These are phyloP conservation scores for Lampris megalopsis DNA, from an alignment of 2,113 vertebrate species.

Conservation along the genomic window DNA sequence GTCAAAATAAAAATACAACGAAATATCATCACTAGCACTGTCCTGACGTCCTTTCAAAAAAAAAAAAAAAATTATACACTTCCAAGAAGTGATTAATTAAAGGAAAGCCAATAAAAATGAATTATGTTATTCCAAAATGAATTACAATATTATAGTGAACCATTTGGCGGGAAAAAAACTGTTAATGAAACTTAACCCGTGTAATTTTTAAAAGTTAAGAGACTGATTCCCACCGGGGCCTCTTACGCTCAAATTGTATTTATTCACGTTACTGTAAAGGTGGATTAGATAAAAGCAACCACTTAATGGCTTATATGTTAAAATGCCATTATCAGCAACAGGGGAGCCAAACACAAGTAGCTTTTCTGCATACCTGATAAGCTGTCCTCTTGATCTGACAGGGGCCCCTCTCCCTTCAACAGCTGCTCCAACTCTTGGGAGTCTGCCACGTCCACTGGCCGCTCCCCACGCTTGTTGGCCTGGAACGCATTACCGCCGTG, in stretches of 20 bases:
- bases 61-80: too few relatives aligned
- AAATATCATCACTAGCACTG: too few relatives aligned
- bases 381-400: conserved; percentile 94
- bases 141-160: too few relatives aligned
- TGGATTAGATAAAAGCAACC: not conserved
- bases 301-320: not conserved
- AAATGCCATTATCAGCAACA: not conserved
- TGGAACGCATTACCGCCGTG: conserved; percentile 97
- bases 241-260: not conserved
- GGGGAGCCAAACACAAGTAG: not conserved
- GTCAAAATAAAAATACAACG: too few relatives aligned
- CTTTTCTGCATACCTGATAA: conserved; percentile 87
- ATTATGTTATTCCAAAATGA: not conserved
- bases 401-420: conserved; percentile 90
- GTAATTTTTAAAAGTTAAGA: not conserved
- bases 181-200: too few relatives aligned
- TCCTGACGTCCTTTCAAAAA: too few relatives aligned
- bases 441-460: conserved; percentile 97
- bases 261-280: not conserved
- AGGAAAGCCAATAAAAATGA: not conserved
- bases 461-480: conserved; percentile 95
- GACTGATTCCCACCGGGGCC: not conserved
- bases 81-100: too few relatives aligned
- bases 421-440: conserved; percentile 94
- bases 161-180: too few relatives aligned